Conservation (phyloP, 2,888 invertebrate genomes). For the Cosmopolites sordidus region DNA sequence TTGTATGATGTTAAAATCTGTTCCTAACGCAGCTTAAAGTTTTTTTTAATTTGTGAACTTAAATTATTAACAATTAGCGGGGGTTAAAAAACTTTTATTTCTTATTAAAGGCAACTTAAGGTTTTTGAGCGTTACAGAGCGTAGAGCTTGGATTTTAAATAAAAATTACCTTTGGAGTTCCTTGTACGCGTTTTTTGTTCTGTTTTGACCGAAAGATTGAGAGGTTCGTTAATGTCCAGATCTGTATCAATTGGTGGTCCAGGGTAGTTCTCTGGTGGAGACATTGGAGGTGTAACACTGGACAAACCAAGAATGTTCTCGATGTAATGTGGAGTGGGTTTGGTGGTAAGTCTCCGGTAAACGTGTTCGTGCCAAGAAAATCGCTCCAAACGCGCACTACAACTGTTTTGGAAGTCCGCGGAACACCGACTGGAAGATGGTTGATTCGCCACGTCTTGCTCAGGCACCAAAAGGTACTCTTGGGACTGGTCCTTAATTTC, state of each 20-base stretch:
- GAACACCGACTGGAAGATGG: constrained; percentile 22
- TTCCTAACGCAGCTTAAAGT: too few relatives aligned
- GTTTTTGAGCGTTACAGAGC: not conserved
- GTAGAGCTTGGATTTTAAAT: too few relatives aligned
- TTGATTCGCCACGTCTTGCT: constrained; percentile 9
- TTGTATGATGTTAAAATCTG: too few relatives aligned
- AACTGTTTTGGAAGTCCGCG: constrained; percentile 26
- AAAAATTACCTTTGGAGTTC: constrained; percentile 40
- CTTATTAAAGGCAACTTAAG: not conserved
- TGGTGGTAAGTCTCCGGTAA: constrained; percentile 75
- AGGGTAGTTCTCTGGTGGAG: constrained; percentile 30
- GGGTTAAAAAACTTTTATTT: not conserved
- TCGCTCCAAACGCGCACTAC: constrained; percentile 28
- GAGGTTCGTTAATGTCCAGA: constrained; percentile 43
- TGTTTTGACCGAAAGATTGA: constrained; percentile 45
- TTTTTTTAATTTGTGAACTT: too few relatives aligned
- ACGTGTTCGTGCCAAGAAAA: constrained; percentile 84
- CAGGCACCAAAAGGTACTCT: constrained; percentile 12
- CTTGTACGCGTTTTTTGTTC: constrained; percentile 42
- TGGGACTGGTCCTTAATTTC: constrained; percentile 21
- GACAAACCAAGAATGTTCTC: constrained; percentile 73
- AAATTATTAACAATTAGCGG: not conserved
- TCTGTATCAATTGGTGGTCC: constrained; percentile 31
- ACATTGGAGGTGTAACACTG: constrained; percentile 26
- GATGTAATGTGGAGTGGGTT: constrained; percentile 83